Percentiles rank a stretch among this genome's conserved stretches.
Conservation (phyloP, 1,140 invertebrate species). For the Drosophila teissieri region DNA sequence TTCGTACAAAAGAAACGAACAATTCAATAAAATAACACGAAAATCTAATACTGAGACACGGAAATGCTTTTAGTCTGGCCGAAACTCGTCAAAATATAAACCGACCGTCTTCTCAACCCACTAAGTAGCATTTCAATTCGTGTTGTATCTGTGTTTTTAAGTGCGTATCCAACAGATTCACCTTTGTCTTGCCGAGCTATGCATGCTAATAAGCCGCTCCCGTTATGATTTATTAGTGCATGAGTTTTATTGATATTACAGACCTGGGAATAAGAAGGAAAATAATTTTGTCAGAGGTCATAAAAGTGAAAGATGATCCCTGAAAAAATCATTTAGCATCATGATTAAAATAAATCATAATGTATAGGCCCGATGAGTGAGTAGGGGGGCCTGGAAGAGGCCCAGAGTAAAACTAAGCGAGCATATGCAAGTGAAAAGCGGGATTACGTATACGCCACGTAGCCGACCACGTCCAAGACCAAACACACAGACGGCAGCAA, state of each 20-base stretch:
- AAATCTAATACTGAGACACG: conserved; percentile 66
- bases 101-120: not conserved
- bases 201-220: conserved; percentile 26
- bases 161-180: conserved; percentile 17
- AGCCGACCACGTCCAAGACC: conserved; percentile 60
- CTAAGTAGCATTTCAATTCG: not conserved
- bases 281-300: conserved; percentile 69
- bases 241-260: conserved; percentile 49
- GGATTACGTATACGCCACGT: conserved; percentile 76
- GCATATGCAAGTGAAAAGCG: conserved; percentile 46
- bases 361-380: conserved; percentile 33
- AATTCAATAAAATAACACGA: conserved; percentile 65
- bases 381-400: conserved; percentile 1
- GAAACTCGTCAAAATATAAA: conserved; percentile 45
- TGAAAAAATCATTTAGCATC: conserved; percentile 78
- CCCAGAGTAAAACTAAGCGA: conserved; percentile 28
- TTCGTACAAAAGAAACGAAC: conserved; percentile 49
- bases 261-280: conserved; percentile 41
- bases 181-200: conserved; percentile 13
- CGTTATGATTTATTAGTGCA: conserved; percentile 37
- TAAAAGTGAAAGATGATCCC: conserved; percentile 67
- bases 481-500: conserved; percentile 45
- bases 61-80: conserved; percentile 71
- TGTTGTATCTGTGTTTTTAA: conserved; percentile 12
- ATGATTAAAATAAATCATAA: conserved; percentile 84